Base-by-base conservation (phyloP, 1,140 invertebrate genomes). In the Papilio polytes region DNA sequence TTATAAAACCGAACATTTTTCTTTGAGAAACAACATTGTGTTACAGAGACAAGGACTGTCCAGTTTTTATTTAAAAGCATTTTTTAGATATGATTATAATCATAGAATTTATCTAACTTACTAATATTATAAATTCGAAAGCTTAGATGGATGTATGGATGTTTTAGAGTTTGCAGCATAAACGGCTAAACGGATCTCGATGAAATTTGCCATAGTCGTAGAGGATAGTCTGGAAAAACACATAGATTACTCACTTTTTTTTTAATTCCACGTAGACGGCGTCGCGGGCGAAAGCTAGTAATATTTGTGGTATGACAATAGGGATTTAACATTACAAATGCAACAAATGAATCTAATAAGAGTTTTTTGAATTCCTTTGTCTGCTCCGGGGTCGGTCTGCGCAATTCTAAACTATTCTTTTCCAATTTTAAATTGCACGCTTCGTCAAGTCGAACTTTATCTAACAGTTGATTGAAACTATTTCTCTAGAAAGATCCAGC, bases 381-480 rank as follows among this genome's bases (percentile, higher is more conserved):
- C 26, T 70, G 26, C 63, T 15, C 63, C 63, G 63, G 26, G 63
- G 83, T 83, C 89, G 85, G 85, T 88, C 85, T 84, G 80, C 85
- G 85, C 86, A 89, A 83, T 89, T 89, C 88, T 86, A 86, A 90
- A 90, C 85, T 88, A 83, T 86, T 87, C 83, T 82, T 80, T 80
- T 81, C 81, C 87, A 88, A 88, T 91, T 89, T 85, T 84, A 90
- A 86, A 89, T 89, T 88, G 85, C 80, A 80, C 87, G 88, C 87
- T 90, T 78, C 81, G 81, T 76, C 81, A 82, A 86, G 80, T 86
- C 81, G 83, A 92, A 92, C 88, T 92, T 92, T 88, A 88, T 91
- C 90, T 91, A 90, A 90, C 88, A 91, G 85, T 85, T 90, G 91
- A 91, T 91, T 93, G 90, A 88, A 86, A 89, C 79, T 88, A 85